Evolutionary conservation across 2,797 vertebrate genomes (phyloP).

Genomic region (Smutsia temminckii): DNA sequence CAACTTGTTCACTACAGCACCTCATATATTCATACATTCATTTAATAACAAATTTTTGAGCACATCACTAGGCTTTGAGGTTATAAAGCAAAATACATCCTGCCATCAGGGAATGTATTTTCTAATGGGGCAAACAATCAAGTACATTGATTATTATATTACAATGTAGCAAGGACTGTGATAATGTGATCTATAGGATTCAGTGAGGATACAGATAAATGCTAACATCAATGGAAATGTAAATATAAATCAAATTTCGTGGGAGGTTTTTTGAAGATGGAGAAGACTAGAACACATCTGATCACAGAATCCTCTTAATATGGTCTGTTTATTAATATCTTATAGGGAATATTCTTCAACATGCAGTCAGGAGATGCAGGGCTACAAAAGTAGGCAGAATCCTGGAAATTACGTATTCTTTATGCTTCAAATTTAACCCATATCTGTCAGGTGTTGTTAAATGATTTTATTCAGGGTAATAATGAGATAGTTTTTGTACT

Average conservation of each 20-base stretch:
- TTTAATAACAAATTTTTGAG: neutral
- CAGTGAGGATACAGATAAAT: neutral
- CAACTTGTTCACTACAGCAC: neutral
- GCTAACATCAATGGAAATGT: neutral
- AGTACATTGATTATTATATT: neutral
- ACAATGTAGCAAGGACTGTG: neutral
- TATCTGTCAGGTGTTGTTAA: constrained; percentile 28
- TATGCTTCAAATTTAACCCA: constrained; percentile 46
- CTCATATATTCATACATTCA: neutral
- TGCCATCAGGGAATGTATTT: constrained; percentile 1
- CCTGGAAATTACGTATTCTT: constrained; percentile 1
- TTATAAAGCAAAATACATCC: constrained; percentile 28
- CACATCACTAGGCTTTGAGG: neutral
- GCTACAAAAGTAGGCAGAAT: neutral
- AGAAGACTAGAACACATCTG: neutral
- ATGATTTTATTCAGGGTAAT: constrained; percentile 17
- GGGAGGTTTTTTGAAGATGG: neutral
- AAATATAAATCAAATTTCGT: constrained; percentile 6
- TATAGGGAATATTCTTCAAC: neutral
- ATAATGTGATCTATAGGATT: neutral
- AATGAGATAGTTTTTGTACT: constrained; percentile 9
- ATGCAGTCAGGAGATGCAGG: neutral
- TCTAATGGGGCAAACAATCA: neutral
- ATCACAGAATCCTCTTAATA: constrained; percentile 24
- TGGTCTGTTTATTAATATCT: neutral